Evolutionary conservation across 2,797 vertebrate genomes (phyloP), one percentile per base, ranked within the genome.

Genomic region (Neopelma chrysocephalum): DNA sequence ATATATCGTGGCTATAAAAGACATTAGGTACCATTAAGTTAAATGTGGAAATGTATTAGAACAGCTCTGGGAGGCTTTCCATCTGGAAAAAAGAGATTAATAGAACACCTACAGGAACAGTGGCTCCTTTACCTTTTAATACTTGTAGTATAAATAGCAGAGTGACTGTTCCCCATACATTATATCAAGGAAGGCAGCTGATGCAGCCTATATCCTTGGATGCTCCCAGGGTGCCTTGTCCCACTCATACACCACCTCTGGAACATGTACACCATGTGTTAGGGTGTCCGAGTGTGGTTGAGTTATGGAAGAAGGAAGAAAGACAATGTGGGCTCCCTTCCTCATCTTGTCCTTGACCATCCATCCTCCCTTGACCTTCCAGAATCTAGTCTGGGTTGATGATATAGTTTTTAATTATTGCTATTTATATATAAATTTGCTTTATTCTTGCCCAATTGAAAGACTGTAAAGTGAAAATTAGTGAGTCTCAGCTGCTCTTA

Each of bases 251-350:
- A 2, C n/a, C 42, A 60, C 50, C 32, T 76, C 68, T 64, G 71
- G 32, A 50, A 11, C 1, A 0, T 3, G n/a, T 0, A 1, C 40
- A 76, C 21, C 36, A 26, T 0, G 0, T 32, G 34, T 47, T 65
- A 58, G 51, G 3, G 13, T 51, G 47, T 47, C 15, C 14, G 0
- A 0, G 11, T 36, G n/a, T 43, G 53, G 32, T 29, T 43, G 32
- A 75, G 7, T 65, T 75, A 47, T 1, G 2, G 65, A 29, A 56
- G 13, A 80, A 29, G 50, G 57, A 60, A 53, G 17, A 65, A 90
- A 40, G 23, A 9, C 16, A 42, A 1, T 5, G 5, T 43, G 19
- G 32, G 14, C 36, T 84, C 19, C 56, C 32, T 79, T 25, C 10
- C 79, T 47, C 8, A 2, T 42, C 27, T 68, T 56, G 27, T 87